Evolutionary conservation across 2,113 vertebrate species (phyloP).

Genomic region (Lophochroa leadbeateri): DNA sequence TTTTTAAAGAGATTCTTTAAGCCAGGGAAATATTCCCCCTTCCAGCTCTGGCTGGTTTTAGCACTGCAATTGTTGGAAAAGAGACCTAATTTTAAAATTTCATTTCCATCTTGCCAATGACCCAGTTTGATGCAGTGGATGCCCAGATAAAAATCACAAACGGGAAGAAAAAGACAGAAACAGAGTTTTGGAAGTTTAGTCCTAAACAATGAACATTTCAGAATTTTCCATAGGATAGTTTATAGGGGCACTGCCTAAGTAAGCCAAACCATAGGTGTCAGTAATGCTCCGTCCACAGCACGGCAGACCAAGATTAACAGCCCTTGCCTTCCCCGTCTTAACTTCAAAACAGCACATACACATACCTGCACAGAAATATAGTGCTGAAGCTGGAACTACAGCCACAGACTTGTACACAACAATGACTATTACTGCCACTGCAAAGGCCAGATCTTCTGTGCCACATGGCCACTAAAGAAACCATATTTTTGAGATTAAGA

Average conservation of each 20-base stretch:
- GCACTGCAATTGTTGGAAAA: neutral
- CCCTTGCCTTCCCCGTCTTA: neutral
- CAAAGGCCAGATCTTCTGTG: neutral
- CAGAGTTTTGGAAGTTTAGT: neutral
- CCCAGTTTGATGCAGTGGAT: neutral
- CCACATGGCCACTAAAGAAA: neutral
- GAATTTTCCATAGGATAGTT: neutral
- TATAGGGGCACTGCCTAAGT: neutral
- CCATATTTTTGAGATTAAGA: neutral
- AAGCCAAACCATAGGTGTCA: neutral
- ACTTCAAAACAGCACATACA: neutral
- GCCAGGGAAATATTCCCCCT: neutral
- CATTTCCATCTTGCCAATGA: neutral
- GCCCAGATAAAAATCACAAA: neutral
- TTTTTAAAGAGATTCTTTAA: neutral
- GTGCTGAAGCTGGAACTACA: neutral
- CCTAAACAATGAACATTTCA: neutral
- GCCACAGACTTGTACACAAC: rapidly evolving
- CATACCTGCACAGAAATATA: rapidly evolving
- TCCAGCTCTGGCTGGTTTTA: neutral
- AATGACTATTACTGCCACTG: rapidly evolving
- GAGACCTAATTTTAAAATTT: neutral
- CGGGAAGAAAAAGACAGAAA: neutral
- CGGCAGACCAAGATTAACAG: neutral
- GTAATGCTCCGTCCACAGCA: neutral